Base-by-base conservation (phyloP, 2,797 vertebrate species). In the Coreius guichenoti region DNA sequence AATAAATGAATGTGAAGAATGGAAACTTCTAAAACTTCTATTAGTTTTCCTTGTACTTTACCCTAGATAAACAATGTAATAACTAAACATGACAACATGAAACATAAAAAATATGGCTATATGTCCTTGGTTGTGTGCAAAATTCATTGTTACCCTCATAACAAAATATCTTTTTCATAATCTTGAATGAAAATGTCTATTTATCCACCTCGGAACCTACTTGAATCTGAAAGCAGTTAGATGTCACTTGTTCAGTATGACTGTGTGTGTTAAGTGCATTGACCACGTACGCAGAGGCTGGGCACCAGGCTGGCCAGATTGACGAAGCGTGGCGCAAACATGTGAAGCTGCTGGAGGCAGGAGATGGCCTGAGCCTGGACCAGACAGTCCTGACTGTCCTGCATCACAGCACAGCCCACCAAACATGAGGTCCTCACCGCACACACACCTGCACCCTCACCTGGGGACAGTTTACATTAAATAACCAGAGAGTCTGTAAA, bases 321-420 rank as follows among this genome's bases (percentile, higher is more conserved):
- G 87, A 98, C 95, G 0, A 98, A 96, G 23, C 93, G 92, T 16
- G 98, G 97, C 39, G 96, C 96, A 94, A 98, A 99, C 97, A 99
- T 97, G 92, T 99, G 97, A 86, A 99, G 96, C 92, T 98, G 97
- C 92, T 99, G 98, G 90, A 99, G 95, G 90, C 97, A 98, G 88
- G 95, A 95, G 88, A 98, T 96, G 83, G 97, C 95, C 89, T 96
- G 94, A 82, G 97, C 95, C 92, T 97, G 97, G 56, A 99, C 96
- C 87, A 97, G 93, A 87, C 95, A 96, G 93, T 97, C 96, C 0
- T 95, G 94, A 90, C 94, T 93, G 88, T 95, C 95, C 89, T 97
- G 97, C 96, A 99, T 97, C 91, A 97, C 94, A 6, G 91, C 93
- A 90, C 97, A 98, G 73, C 95, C 96, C 87, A 97, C 84, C 67